These are phyloP conservation scores for Smutsia gigantea DNA, from an alignment of 2,797 vertebrate genomes.

Conservation along the genomic window DNA sequence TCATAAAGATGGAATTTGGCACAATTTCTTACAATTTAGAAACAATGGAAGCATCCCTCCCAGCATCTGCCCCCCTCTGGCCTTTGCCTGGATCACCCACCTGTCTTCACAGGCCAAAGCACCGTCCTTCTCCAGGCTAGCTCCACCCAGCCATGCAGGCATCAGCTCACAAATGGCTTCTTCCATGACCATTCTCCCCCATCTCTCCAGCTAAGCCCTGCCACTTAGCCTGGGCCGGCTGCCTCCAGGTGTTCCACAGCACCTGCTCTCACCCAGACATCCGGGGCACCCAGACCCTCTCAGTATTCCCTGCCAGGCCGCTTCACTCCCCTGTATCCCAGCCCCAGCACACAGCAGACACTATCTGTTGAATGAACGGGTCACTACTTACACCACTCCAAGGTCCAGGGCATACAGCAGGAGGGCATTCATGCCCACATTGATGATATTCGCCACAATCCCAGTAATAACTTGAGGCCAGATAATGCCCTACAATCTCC, in stretches of 20 bases:
- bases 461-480: slow-evolving; percentile 93
- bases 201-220: neutral
- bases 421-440: slow-evolving; percentile 89
- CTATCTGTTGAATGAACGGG: neutral
- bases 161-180: neutral
- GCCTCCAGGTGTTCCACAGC: accelerated
- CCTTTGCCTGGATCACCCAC: neutral
- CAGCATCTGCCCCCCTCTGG: neutral
- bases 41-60: neutral
- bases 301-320: accelerated
- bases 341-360: neutral
- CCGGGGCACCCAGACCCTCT: neutral
- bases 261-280: neutral
- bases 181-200: neutral
- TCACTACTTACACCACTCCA: slow-evolving; percentile 91
- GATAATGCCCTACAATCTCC: slow-evolving; percentile 91
- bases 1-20: neutral
- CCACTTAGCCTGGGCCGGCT: neutral
- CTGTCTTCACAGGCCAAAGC: neutral
- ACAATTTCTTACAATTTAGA: neutral
- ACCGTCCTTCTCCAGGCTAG: neutral
- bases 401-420: slow-evolving; percentile 88
- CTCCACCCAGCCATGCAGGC: neutral
- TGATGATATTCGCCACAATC: slow-evolving; percentile 90
- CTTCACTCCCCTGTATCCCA: neutral